Percentiles rank a stretch among this genome's conserved stretches.
These are phyloP conservation scores for Tinea trinotella DNA, from an alignment of 2,888 invertebrate species.

Conservation along the genomic window DNA sequence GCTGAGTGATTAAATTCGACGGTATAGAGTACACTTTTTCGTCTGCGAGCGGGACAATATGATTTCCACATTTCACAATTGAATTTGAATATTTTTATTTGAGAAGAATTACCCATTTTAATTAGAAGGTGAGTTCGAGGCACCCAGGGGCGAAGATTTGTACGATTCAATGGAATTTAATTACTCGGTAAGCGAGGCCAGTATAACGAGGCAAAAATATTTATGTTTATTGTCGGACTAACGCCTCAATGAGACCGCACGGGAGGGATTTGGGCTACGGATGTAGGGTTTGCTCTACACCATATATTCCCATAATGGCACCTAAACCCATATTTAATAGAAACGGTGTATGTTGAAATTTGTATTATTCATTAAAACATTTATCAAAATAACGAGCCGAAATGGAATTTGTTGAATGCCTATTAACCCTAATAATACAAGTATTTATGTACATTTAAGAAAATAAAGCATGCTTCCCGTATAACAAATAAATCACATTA, in stretches of 20 bases:
- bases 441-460: not conserved
- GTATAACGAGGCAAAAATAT: slow-evolving; percentile 68
- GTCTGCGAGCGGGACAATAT: not conserved
- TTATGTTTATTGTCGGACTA: slow-evolving; percentile 66
- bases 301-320: slow-evolving; percentile 11
- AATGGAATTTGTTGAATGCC: slow-evolving; percentile 4
- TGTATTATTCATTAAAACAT: slow-evolving; percentile 10
- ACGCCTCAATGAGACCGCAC: slow-evolving; percentile 58
- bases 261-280: slow-evolving; percentile 21
- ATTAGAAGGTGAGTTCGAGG: slow-evolving; percentile 23
- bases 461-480: not conserved
- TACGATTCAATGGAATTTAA: slow-evolving; percentile 69
- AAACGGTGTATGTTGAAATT: not conserved
- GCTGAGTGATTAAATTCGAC: slow-evolving; percentile 40
- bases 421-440: not conserved
- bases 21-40: slow-evolving; percentile 1
- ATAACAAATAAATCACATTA: too few relatives aligned
- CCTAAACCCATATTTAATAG: slow-evolving; percentile 12
- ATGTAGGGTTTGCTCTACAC: slow-evolving; percentile 18
- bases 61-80: not conserved
- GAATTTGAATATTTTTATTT: not conserved
- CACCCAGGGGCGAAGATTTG: slow-evolving; percentile 57
- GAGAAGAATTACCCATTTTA: not conserved
- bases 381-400: slow-evolving; percentile 10
- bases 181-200: slow-evolving; percentile 52